phyloP scores from a whole-genome alignment of 2,797 vertebrate genomes.

The Avahi laniger region DNA sequence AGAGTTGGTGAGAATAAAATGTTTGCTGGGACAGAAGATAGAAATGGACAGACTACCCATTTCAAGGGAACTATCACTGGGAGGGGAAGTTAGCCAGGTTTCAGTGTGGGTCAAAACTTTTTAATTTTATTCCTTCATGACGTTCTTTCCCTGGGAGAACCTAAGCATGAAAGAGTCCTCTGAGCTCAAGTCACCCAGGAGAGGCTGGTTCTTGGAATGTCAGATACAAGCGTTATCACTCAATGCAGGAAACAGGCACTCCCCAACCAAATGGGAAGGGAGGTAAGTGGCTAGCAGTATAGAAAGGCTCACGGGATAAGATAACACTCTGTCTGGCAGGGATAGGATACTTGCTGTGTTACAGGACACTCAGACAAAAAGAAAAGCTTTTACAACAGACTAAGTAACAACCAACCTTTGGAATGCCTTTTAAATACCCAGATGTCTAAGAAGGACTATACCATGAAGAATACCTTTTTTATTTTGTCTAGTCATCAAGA shows the following conservation, averaged over 20 bases:
- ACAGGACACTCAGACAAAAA: background rate
- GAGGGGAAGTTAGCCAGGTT: background rate
- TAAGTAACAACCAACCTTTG: constrained; percentile 48
- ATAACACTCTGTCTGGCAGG: no score
- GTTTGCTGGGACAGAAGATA: background rate
- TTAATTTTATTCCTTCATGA: background rate
- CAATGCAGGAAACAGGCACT: background rate
- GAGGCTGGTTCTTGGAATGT: background rate
- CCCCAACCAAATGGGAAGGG: background rate
- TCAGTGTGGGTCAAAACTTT: background rate
- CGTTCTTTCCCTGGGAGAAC: background rate
- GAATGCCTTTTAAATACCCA: background rate
- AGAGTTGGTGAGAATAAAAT: background rate
- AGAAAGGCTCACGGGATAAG: background rate
- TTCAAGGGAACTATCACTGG: background rate
- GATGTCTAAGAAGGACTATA: background rate
- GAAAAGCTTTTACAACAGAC: constrained; percentile 1
- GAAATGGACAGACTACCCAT: background rate
- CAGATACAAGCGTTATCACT: background rate
- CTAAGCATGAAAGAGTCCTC: background rate
- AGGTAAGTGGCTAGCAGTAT: background rate
- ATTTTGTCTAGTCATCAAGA: background rate
- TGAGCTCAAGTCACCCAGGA: background rate
- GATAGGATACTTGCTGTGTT: constrained; percentile 21
- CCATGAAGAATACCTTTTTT: background rate